Evolutionary conservation across 1,140 invertebrate genomes (phyloP), one percentile per base, ranked within the genome.

Genomic region (Myzus persicae): DNA sequence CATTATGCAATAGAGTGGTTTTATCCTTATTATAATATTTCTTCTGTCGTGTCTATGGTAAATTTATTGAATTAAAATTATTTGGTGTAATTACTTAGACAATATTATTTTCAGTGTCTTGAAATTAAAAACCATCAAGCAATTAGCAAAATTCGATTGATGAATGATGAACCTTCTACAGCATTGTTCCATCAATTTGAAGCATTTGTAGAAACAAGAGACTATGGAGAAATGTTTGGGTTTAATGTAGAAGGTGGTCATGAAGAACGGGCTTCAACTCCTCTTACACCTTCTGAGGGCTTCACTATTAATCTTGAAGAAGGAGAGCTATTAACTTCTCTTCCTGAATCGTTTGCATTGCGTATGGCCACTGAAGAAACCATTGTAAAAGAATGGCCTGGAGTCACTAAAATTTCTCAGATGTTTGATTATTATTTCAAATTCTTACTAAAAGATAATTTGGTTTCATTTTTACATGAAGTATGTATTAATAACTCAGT

Each of bases 121-220:
- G 24, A 82, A 42, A 85, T 54, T 36, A 82, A 93, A 93, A 93
- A 93, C 31, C 81, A 90, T 90, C 93, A 90, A 81, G 89, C 54
- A 38, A 51, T 88, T 82, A 93, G 84, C 36, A 90, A 89, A 90
- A 31, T 90, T 76, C 38, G 93, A 44, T 90, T 90, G n/a, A 81
- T 89, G 1, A 90, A 85, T 46, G 81, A 82, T 40, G 48, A 93
- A 67, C 51, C 89, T 46, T 76, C 93, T 48, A 22, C 22, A 87
- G 46, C 67, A 59, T 54, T 93, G 81, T 81, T 93, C 84, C 84
- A 93, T 93, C 46, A 93, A 82, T 40, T 93, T 93, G 93, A 93
- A 93, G 93, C 93, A 85, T 93, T 82, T 87, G 93, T 94, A 94
- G 93, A 94, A 93, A 89, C 93, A 91, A 92, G 93, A 93, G 90